These are phyloP conservation scores for Mastomys natalensis DNA, from an alignment of 2,113 vertebrate genomes.

Conservation along the genomic window DNA sequence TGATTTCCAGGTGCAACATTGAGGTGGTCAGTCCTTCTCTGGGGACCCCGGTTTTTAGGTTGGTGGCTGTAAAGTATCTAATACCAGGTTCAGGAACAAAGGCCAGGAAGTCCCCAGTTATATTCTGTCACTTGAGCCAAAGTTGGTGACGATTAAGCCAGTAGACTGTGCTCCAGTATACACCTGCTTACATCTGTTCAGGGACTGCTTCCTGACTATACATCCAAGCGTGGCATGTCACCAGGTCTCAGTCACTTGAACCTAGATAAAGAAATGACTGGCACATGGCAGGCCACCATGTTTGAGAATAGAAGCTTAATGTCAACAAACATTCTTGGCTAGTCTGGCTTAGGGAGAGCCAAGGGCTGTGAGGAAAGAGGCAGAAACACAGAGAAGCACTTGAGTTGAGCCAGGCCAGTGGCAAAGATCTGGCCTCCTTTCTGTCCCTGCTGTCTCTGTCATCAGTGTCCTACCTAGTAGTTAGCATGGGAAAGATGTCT, in stretches of 20 bases:
- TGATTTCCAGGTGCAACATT: background rate
- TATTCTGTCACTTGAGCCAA: background rate
- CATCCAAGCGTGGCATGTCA: background rate
- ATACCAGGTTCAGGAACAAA: background rate
- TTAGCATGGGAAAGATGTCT: background rate
- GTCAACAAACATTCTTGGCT: background rate
- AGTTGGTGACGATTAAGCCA: background rate
- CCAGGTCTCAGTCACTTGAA: background rate
- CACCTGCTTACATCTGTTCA: background rate
- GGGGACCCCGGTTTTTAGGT: background rate
- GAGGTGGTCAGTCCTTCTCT: background rate
- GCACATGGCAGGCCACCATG: fast-evolving
- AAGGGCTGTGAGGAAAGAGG: fast-evolving
- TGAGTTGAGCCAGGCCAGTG: background rate
- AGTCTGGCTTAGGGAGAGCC: background rate
- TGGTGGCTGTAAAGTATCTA: background rate
- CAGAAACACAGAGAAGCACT: background rate
- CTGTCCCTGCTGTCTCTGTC: slow-evolving; percentile 1
- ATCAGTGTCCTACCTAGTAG: background rate
- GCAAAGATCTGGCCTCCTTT: background rate
- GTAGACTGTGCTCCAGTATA: background rate
- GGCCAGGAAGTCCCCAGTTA: background rate
- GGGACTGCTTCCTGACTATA: background rate
- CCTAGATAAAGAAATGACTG: background rate
- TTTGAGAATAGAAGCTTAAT: background rate